These are phyloP conservation scores for Sminthurides bifidus DNA, from an alignment of 1,140 invertebrate species.

Conservation along the genomic window DNA sequence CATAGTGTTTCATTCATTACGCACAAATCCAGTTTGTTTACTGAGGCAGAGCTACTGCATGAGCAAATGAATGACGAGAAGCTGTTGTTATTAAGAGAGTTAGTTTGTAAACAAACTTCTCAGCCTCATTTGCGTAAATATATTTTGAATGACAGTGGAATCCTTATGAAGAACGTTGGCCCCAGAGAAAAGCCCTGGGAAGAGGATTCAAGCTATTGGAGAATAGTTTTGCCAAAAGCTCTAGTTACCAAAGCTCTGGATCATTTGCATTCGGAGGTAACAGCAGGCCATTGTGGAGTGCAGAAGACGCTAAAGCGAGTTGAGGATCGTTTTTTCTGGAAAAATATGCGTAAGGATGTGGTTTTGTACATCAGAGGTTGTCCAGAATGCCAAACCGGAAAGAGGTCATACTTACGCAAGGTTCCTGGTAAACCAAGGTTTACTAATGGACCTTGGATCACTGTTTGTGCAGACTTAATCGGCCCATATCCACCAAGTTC, in stretches of 20 bases:
- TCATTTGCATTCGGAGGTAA: background rate
- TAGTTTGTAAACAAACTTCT: too few relatives aligned
- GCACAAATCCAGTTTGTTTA: too few relatives aligned
- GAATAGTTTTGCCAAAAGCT: background rate
- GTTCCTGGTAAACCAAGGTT: background rate
- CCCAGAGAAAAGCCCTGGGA: constrained; percentile 7
- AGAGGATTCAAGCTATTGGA: constrained; percentile 3
- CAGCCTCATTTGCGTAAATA: too few relatives aligned
- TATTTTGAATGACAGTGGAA: background rate
- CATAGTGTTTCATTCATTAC: too few relatives aligned
- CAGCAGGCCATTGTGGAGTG: constrained; percentile 5
- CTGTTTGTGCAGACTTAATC: constrained; percentile 24
- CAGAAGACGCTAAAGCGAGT: constrained; percentile 1
- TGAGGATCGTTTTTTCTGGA: constrained; percentile 9
- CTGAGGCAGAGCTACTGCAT: too few relatives aligned
- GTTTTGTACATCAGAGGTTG: background rate
- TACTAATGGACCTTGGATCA: constrained; percentile 20
- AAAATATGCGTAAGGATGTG: background rate
- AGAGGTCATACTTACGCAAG: background rate
- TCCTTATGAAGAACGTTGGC: constrained; percentile 1
- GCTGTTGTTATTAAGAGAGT: too few relatives aligned
- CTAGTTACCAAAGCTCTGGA: background rate
- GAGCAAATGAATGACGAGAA: too few relatives aligned
- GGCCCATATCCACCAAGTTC: constrained; percentile 19
- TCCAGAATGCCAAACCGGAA: background rate